Percentiles rank a stretch among this genome's conserved stretches.
Conservation (phyloP, 1,140 invertebrate species). For the Nautilus pompilius region DNA sequence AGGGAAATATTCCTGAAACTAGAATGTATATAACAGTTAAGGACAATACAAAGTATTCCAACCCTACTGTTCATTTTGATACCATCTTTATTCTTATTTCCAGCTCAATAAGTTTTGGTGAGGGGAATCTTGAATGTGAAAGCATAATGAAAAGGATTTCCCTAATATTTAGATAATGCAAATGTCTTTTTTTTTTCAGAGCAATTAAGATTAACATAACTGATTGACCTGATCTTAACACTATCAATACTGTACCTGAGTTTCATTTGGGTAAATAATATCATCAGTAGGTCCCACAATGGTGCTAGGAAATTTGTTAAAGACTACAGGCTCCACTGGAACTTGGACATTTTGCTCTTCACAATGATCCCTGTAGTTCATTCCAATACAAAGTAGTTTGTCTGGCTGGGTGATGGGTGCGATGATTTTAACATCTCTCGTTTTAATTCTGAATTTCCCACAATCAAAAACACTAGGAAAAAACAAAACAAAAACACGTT, state of each 20-base stretch:
- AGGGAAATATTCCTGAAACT: too few species aligned
- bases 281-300: constrained; percentile 74
- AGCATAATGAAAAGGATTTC: constrained; percentile 1
- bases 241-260: constrained; percentile 47
- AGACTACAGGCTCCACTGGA: constrained; percentile 73
- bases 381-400: constrained; percentile 74
- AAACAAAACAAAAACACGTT: too few species aligned
- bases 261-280: constrained; percentile 67
- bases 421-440: constrained; percentile 28
- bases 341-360: constrained; percentile 70
- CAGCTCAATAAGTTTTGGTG: too few species aligned
- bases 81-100: too few species aligned
- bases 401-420: constrained; percentile 68
- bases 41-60: too few species aligned
- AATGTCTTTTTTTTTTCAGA: not conserved
- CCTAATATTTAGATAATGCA: not conserved
- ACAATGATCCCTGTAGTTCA: constrained; percentile 78
- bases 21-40: too few species aligned
- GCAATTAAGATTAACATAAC: too few species aligned
- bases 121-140: too few species aligned
- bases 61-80: too few species aligned
- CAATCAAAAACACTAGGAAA: constrained; percentile 32
- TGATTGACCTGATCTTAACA: not conserved
- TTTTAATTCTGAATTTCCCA: constrained; percentile 25
- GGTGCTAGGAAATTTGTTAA: constrained; percentile 76